Conservation (phyloP, 2,888 invertebrate genomes). For the Caenorhabditis virilis region DNA sequence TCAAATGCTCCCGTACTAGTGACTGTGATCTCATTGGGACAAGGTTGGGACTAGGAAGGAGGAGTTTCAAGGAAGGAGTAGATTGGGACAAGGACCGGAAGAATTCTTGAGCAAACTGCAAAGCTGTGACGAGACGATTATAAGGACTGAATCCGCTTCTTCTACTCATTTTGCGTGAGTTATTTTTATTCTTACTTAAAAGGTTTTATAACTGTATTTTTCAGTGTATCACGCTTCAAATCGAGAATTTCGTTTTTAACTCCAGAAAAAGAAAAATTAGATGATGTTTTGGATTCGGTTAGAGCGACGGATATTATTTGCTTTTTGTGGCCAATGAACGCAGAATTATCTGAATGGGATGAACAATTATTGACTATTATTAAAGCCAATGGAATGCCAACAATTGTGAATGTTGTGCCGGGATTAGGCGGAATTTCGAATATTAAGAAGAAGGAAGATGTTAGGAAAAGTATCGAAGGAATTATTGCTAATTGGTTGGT, state of each 20-base stretch:
- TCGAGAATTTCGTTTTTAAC: slow-evolving; percentile 57
- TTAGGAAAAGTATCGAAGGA: slow-evolving; percentile 51
- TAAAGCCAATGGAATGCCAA: slow-evolving; percentile 73
- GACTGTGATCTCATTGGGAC: slow-evolving; percentile 60
- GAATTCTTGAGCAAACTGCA: slow-evolving; percentile 43
- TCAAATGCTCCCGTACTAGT: slow-evolving; percentile 41
- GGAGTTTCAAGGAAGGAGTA: slow-evolving; percentile 48
- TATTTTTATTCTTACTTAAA: too few species aligned
- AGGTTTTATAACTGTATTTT: too few species aligned
- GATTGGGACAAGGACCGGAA: slow-evolving; percentile 50
- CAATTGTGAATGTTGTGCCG: slow-evolving; percentile 56
- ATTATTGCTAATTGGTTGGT: slow-evolving; percentile 51
- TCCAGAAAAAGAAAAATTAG: slow-evolving; percentile 46
- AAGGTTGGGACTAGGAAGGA: slow-evolving; percentile 47
- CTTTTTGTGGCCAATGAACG: slow-evolving; percentile 77
- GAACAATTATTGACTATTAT: slow-evolving; percentile 53
- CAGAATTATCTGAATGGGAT: slow-evolving; percentile 53
- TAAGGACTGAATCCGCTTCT: slow-evolving; percentile 37
- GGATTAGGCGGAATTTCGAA: slow-evolving; percentile 51
- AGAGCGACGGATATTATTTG: slow-evolving; percentile 79
- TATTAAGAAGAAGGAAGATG: slow-evolving; percentile 58
- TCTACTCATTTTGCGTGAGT: slow-evolving; percentile 50
- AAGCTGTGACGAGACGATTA: slow-evolving; percentile 43
- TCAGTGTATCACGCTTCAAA: slow-evolving; percentile 61
- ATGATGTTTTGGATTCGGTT: slow-evolving; percentile 59